A percentile compares a stretch with the other conserved stretches of the same genome.
Conservation (phyloP, 2,113 vertebrate genomes). For the Phycodurus eques region DNA sequence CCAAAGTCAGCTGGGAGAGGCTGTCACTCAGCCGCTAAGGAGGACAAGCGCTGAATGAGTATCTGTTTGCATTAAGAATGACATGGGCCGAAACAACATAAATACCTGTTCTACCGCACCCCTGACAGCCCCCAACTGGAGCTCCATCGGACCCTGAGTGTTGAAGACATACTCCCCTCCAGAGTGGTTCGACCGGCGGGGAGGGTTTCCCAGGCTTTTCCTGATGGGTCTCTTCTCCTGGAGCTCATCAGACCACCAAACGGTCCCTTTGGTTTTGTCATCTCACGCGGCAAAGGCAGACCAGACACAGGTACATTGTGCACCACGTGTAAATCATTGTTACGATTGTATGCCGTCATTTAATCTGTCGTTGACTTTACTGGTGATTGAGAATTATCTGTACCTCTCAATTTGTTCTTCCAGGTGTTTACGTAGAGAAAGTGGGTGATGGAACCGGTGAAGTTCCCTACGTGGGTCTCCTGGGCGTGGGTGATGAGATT, state of each 20-base stretch:
- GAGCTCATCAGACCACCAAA: conserved; percentile 80
- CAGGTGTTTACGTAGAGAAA: conserved; percentile 90
- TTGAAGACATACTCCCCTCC: conserved; percentile 78
- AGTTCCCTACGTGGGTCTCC: conserved; percentile 85
- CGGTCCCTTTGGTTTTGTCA: conserved; percentile 83
- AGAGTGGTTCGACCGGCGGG: conserved; percentile 74
- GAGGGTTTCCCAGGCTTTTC: conserved; percentile 80
- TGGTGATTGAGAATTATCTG: not conserved
- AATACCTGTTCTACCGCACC: conserved; percentile 9
- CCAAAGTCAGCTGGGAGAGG: no score
- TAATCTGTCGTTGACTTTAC: not conserved
- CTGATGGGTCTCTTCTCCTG: conserved; percentile 85
- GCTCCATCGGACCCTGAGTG: conserved; percentile 72
- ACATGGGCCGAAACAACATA: not conserved
- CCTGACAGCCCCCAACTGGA: conserved; percentile 61
- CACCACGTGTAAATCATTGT: no score
- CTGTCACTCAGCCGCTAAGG: no score
- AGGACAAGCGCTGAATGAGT: not conserved
- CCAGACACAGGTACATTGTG: conserved; percentile 81
- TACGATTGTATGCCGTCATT: no score
- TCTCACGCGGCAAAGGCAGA: conserved; percentile 86
- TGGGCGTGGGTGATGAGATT: conserved; percentile 88
- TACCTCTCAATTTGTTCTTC: not conserved
- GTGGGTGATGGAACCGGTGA: conserved; percentile 78
- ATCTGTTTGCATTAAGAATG: not conserved